Evolutionary conservation across 2,113 vertebrate species (phyloP), one percentile per base, ranked within the genome.

Genomic region (Cervus canadensis): DNA sequence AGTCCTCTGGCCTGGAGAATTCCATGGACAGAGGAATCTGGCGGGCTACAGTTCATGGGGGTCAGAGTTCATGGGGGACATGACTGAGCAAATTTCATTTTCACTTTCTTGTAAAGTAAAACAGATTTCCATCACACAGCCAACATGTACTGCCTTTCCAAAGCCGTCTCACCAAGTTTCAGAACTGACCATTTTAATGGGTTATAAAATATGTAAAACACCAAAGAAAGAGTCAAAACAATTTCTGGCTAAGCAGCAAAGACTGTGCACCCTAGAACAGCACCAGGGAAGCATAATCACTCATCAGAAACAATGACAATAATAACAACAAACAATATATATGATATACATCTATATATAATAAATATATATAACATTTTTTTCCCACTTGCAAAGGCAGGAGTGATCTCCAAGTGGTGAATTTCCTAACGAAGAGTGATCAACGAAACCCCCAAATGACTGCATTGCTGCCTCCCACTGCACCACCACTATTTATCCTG

Each of bases 81-180:
- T 2, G 10, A 74, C 67, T 74, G 67, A 74, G 36, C 0, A 0
- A 74, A 25, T 74, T 40, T 74, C 67, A 25, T 74, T 74, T 74
- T 74, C 67, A 40, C 67, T 23, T 74, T 74, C 36, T 95, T 89
- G 81, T 96, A 96, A 98, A 96, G 60, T 95, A 76, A 98, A 98
- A 96, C 92, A 97, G 79, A 97, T 97, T 97, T 91, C 28, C 10
- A 87, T 56, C 62, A 89, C 54, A 64, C 21, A 57, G 91, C 82
- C 90, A 84, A 96, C 96, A 97, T 74, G 59, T 13, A 28, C 40
- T 97, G 64, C 59, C 91, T 97, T 96, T 96, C 92, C 92, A 89
- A 95, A 84, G 40, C 71, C 28, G 40, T 89, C 50, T 91, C 78
- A 95, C 56, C 50, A 60, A 76, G 48, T 84, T 97, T 95, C 82